A percentile compares a stretch with the other conserved stretches of the same genome.
Conservation (phyloP, 2,113 vertebrate genomes). For the Bolborhynchus lineola region DNA sequence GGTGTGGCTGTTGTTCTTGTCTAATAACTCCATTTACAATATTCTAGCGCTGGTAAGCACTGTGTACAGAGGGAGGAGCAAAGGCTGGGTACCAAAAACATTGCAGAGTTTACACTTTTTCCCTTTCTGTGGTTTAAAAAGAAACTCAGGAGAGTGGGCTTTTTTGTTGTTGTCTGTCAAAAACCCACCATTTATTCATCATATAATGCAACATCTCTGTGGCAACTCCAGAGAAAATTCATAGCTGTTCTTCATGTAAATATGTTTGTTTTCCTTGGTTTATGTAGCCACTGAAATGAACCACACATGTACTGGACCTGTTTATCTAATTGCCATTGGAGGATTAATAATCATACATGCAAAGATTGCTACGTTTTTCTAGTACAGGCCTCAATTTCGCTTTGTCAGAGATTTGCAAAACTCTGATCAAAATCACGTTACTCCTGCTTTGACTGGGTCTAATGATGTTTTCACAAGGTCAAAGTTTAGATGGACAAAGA, state of each 20-base stretch:
- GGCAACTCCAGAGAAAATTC: neutral
- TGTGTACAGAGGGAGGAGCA: neutral
- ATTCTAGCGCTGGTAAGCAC: neutral
- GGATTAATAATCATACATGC: neutral
- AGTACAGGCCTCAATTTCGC: neutral
- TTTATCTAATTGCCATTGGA: neutral
- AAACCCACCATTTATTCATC: neutral
- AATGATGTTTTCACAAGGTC: constrained; percentile 35
- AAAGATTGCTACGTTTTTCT: neutral
- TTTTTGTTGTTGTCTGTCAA: neutral
- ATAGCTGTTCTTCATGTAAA: neutral
- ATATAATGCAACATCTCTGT: neutral
- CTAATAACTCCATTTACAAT: neutral
- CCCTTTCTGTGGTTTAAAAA: neutral
- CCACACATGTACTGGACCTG: neutral
- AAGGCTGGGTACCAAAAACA: neutral
- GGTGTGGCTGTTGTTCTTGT: neutral
- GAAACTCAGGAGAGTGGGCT: neutral
- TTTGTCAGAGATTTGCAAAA: constrained; percentile 13
- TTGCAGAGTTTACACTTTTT: neutral
- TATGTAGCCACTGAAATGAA: neutral
- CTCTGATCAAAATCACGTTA: neutral
- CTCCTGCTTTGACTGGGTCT: constrained; percentile 9
- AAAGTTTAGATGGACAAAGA: constrained; percentile 40
- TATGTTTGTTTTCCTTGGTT: neutral